A percentile compares a stretch with the other conserved stretches of the same genome.
Conservation (phyloP, 1,140 invertebrate genomes). For the Teleogryllus occipitalis region DNA sequence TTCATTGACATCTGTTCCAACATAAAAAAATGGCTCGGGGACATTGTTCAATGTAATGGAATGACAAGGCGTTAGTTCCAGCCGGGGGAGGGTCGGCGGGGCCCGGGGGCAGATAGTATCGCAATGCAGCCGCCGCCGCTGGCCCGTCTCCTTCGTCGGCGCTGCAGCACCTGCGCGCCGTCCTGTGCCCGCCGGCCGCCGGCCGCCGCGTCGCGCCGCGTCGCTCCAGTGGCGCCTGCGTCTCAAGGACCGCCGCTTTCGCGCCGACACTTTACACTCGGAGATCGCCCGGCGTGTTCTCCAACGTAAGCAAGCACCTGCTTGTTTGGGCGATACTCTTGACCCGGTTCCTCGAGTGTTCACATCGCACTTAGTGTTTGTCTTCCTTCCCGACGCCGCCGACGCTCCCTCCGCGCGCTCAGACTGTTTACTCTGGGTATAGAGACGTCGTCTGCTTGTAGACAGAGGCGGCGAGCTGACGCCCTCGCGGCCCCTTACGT, state of each 20-base stretch:
- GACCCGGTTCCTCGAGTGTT: neutral
- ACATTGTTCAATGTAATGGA: too few species aligned
- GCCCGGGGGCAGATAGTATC: too few species aligned
- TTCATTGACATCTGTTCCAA: too few species aligned
- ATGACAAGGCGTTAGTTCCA: too few species aligned
- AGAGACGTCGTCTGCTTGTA: neutral
- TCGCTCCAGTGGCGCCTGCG: too few species aligned
- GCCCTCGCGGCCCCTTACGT: neutral
- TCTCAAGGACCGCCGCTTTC: neutral
- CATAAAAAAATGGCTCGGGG: too few species aligned
- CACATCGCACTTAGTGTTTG: neutral
- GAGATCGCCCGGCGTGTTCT: neutral
- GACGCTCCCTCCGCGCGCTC: neutral
- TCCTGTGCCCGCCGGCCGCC: too few species aligned
- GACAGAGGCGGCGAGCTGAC: neutral
- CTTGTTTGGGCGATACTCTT: neutral
- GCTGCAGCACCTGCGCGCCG: too few species aligned
- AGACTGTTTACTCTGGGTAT: neutral
- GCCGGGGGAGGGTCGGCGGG: too few species aligned
- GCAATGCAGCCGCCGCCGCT: too few species aligned
- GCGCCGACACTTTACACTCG: neutral
- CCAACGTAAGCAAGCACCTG: neutral
- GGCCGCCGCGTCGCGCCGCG: too few species aligned
- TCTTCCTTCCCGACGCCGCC: neutral
- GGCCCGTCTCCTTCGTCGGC: too few species aligned